Percentiles rank a stretch among this genome's conserved stretches.
These are phyloP conservation scores for Psettodes erumei DNA, from an alignment of 2,113 vertebrate species.

Conservation along the genomic window DNA sequence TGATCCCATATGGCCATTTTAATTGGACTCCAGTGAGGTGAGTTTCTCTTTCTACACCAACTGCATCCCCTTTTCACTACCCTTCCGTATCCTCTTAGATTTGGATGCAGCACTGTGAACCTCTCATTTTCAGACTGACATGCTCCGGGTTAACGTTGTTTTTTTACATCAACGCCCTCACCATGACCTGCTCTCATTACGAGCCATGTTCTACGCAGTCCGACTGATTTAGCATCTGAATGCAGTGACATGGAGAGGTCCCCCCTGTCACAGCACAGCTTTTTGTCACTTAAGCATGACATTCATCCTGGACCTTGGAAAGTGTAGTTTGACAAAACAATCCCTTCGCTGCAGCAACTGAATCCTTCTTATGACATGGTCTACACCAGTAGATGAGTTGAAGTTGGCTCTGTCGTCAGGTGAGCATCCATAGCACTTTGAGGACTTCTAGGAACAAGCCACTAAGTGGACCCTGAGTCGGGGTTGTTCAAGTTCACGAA, in stretches of 20 bases:
- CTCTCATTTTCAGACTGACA: slow-evolving; percentile 35
- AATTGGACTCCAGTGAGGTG: slow-evolving; percentile 69
- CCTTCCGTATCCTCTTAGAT: background rate
- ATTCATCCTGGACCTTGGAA: background rate
- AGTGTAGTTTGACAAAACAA: background rate
- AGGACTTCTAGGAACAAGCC: background rate
- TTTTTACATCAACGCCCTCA: slow-evolving; percentile 26
- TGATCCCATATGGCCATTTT: slow-evolving; percentile 67
- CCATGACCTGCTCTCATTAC: slow-evolving; percentile 21
- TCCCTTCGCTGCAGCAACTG: too few species aligned
- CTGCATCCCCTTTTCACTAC: slow-evolving; percentile 19
- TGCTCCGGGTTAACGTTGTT: slow-evolving; percentile 17
- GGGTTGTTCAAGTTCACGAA: background rate
- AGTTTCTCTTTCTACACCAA: slow-evolving; percentile 34
- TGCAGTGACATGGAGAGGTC: slow-evolving; percentile 4
- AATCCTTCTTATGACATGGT: background rate
- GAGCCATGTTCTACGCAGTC: background rate
- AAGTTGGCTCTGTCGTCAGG: background rate
- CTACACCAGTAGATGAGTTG: background rate
- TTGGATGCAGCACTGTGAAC: slow-evolving; percentile 34
- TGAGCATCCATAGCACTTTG: background rate
- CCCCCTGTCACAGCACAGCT: background rate
- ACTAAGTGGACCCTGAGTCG: background rate
- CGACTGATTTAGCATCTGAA: slow-evolving; percentile 28
- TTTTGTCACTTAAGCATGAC: slow-evolving; percentile 2